Evolutionary conservation across 2,797 vertebrate species (phyloP), one percentile per base, ranked within the genome.

Genomic region (Taeniopygia guttata): DNA sequence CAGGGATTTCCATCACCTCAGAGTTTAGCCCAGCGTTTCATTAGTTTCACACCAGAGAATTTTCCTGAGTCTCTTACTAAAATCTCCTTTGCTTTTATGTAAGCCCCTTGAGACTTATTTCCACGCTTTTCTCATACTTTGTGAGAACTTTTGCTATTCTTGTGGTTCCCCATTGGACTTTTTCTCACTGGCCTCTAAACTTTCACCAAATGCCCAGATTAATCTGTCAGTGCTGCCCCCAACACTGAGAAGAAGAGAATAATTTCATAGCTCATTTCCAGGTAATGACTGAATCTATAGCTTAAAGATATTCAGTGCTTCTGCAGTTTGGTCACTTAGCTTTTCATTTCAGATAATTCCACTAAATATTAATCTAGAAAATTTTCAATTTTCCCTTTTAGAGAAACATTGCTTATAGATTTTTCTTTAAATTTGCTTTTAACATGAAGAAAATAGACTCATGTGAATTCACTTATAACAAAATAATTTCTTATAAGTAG

Each of bases 41-140:
- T 84, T 46, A 58, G 63, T 67, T 91, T 84, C 52, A 49, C 63
- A 40, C 66, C 2, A 8, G n/a, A 85, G 69, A 94, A 56, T 82
- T 84, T 80, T 75, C 70, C 83, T 63, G 87, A 88, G 74, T 76
- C 83, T 91, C 70, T 76, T 38, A 59, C 40, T 78, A 67, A 94
- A 95, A 93, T 94, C 90, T 95, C 52, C 67, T 87, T 93, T 76
- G 43, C 93, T 93, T 90, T 95, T 76, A 56, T 91, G 82, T 87
- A 88, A 96, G 43, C 8, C 90, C 22, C 74, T 49, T 30, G 80
- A 90, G 88, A 86, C 29, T 73, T 88, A 63, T 81, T 87, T 64
- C 87, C 25, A 21, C 55, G 66, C 34, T 95, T 89, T 92, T 74
- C 69, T 87, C 46, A 52, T 59, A 52, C 45, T 93, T 96, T 68